Evolutionary conservation across 1,140 invertebrate species (phyloP).

Genomic region (Phocides pigmalion): DNA sequence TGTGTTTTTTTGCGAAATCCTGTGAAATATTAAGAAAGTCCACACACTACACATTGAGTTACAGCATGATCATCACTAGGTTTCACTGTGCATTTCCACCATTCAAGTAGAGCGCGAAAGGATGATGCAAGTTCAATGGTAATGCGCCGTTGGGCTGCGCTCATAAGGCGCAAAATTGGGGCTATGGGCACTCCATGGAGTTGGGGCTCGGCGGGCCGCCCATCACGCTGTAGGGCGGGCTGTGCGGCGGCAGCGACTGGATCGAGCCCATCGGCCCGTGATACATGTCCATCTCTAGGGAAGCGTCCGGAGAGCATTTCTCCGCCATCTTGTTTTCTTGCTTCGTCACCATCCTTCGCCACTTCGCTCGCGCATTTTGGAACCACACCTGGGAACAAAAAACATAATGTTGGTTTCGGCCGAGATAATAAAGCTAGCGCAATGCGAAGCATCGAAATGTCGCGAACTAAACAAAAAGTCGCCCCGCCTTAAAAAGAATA

Average conservation of each 20-base stretch:
- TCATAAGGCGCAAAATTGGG: conserved; percentile 75
- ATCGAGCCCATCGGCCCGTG: conserved; percentile 83
- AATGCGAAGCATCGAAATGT: conserved; percentile 46
- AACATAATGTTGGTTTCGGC: conserved; percentile 56
- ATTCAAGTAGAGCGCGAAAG: conserved; percentile 37
- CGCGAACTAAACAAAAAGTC: conserved; percentile 55
- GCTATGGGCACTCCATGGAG: conserved; percentile 81
- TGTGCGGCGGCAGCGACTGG: conserved; percentile 79
- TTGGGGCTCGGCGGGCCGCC: conserved; percentile 76
- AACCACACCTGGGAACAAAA: conserved; percentile 96
- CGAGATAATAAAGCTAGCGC: conserved; percentile 50
- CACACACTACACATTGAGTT: conserved; percentile 20
- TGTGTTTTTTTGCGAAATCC: neutral
- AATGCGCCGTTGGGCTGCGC: conserved; percentile 60
- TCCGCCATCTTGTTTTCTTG: conserved; percentile 89
- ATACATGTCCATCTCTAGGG: conserved; percentile 85
- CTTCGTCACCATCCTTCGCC: conserved; percentile 96
- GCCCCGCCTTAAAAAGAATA: conserved; percentile 55
- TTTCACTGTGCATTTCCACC: conserved; percentile 44
- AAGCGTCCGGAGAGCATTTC: conserved; percentile 86
- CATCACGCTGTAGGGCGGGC: conserved; percentile 79
- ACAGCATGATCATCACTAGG: conserved; percentile 22
- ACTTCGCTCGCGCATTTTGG: conserved; percentile 99
- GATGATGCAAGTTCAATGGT: conserved; percentile 38
- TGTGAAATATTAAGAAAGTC: neutral